These are phyloP conservation scores for Cryptomyrus ogoouensis DNA, from an alignment of 2,113 vertebrate species.

Conservation along the genomic window DNA sequence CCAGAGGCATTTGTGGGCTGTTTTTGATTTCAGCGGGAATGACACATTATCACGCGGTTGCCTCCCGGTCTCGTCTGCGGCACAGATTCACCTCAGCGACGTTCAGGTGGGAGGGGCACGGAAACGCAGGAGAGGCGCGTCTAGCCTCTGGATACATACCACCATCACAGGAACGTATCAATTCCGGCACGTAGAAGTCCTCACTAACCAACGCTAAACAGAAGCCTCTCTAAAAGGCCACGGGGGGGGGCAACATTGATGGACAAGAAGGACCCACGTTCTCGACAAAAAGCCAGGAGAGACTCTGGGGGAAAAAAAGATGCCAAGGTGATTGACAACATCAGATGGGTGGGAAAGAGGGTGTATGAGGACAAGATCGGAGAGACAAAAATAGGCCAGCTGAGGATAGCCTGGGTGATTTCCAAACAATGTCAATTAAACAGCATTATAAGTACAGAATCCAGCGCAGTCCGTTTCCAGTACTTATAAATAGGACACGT, in stretches of 20 bases:
- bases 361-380: slow-evolving; percentile 12
- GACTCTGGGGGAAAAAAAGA: not conserved
- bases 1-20: not conserved
- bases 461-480: not conserved
- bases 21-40: not conserved
- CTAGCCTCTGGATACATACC: not conserved
- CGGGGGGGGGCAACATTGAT: not conserved
- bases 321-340: slow-evolving; percentile 3
- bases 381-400: not conserved
- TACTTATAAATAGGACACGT: not conserved
- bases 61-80: too few relatives aligned
- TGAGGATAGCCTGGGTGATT: not conserved
- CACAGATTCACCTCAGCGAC: not conserved
- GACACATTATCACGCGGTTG: not conserved
- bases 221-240: not conserved
- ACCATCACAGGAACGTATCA: not conserved
- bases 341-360: slow-evolving; percentile 17
- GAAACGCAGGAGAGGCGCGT: not conserved
- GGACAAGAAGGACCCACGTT: not conserved
- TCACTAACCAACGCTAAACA: not conserved
- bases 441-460: not conserved
- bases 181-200: not conserved
- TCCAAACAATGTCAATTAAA: slow-evolving; percentile 15
- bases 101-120: not conserved
- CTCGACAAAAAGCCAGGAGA: not conserved